These are phyloP conservation scores for Trilocha varians DNA, from an alignment of 2,888 invertebrate genomes.

Conservation along the genomic window DNA sequence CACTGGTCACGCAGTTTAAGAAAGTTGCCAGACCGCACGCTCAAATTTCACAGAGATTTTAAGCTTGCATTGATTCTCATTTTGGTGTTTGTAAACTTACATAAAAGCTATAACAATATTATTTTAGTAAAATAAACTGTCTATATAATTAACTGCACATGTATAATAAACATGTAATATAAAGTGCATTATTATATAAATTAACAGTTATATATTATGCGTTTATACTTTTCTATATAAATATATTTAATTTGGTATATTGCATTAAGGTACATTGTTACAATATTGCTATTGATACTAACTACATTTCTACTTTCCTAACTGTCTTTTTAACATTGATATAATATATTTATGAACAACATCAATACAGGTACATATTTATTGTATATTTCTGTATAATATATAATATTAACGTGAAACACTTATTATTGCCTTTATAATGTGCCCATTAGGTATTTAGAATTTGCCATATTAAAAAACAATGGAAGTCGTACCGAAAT, in stretches of 20 bases:
- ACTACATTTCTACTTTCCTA: background rate
- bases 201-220: conserved; percentile 45
- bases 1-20: background rate
- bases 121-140: conserved; percentile 13
- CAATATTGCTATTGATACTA: background rate
- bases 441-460: conserved; percentile 11
- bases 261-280: background rate
- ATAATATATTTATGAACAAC: background rate
- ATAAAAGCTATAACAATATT: background rate
- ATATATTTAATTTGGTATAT: conserved; percentile 2
- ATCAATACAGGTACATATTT: background rate
- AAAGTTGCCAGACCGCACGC: conserved; percentile 11
- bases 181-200: conserved; percentile 38
- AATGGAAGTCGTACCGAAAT: no score
- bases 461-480: background rate
- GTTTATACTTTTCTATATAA: conserved; percentile 11
- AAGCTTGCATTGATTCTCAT: background rate
- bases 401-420: conserved; percentile 14
- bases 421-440: conserved; percentile 8
- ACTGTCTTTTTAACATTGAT: background rate
- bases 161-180: conserved; percentile 38
- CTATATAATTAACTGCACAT: conserved; percentile 26
- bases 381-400: background rate
- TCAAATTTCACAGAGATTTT: conserved; percentile 2
- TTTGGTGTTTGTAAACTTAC: background rate